Conservation (phyloP, 2,888 invertebrate species). For the Drosophila colorata region DNA sequence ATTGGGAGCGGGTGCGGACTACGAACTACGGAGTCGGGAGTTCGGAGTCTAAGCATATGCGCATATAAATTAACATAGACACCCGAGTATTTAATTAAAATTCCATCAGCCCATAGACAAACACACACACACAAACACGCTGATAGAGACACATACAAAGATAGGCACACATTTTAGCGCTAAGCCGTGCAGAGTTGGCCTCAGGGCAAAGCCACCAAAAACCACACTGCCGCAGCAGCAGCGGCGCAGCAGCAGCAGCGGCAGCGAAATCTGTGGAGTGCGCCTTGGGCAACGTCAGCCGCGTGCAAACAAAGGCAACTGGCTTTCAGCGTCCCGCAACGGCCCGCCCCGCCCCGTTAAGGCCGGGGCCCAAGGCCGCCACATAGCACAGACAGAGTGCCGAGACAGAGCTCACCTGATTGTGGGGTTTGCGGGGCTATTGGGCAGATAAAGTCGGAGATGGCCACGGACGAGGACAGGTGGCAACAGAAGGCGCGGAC, state of each 20-base stretch:
- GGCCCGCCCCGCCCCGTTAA: not conserved
- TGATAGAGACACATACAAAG: conserved; percentile 3
- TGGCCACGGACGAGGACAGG: conserved; percentile 46
- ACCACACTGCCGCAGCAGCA: conserved; percentile 52
- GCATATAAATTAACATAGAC: conserved; percentile 81
- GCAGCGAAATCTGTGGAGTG: conserved; percentile 62
- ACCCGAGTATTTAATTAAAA: conserved; percentile 80
- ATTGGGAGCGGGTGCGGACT: conserved; percentile 20
- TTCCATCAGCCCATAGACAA: conserved; percentile 71
- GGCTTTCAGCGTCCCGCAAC: conserved; percentile 3
- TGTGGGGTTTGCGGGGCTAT: conserved; percentile 2
- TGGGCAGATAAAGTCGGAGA: conserved; percentile 31
- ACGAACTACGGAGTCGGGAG: conserved; percentile 17
- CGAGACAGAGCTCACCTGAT: conserved; percentile 11
- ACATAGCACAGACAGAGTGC: conserved; percentile 5
- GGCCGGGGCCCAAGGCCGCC: not conserved
- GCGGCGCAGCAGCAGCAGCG: conserved; percentile 6
- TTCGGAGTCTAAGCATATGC: conserved; percentile 72
- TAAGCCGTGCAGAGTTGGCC: conserved; percentile 58
- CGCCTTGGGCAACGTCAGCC: conserved; percentile 50
- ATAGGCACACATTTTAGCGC: conserved; percentile 67
- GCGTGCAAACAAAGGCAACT: conserved; percentile 67
- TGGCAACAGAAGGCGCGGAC: conserved; percentile 61
- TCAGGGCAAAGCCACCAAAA: conserved; percentile 68
- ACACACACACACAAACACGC: conserved; percentile 43